Percentiles rank a stretch among this genome's conserved stretches.
phyloP scores from a whole-genome alignment of 2,797 vertebrate species.

The Pelodytes ibericus region DNA sequence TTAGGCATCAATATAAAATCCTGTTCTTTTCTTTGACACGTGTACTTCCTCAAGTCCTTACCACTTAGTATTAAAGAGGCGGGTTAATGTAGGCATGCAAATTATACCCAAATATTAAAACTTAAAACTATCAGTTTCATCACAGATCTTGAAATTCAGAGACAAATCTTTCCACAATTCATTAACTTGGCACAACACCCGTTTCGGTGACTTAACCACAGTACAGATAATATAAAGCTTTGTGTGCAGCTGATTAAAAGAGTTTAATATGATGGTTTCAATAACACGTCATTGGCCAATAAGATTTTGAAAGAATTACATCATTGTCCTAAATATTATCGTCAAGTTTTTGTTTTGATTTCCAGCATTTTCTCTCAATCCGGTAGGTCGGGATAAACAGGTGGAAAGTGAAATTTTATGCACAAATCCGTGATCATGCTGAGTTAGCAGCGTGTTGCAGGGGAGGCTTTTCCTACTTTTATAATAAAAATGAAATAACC shows the following conservation, averaged over 20 bases:
- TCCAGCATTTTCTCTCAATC: constrained; percentile 20
- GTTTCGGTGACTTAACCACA: too few species aligned
- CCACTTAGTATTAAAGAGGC: background rate
- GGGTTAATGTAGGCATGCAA: background rate
- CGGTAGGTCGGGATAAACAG: constrained; percentile 24
- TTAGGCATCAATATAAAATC: constrained; percentile 24
- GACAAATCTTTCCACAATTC: too few species aligned
- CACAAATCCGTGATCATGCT: constrained; percentile 19
- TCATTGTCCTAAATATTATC: background rate
- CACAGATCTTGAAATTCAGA: too few species aligned
- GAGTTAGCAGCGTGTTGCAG: background rate
- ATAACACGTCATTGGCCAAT: too few species aligned
- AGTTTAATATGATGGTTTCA: too few species aligned
- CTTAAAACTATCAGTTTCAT: too few species aligned
- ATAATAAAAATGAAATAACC: constrained; percentile 5
- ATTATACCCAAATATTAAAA: background rate
- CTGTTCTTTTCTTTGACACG: constrained; percentile 28
- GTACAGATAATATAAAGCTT: too few species aligned
- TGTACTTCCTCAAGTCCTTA: background rate
- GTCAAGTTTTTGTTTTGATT: constrained; percentile 13
- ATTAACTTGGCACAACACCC: too few species aligned
- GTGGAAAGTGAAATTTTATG: background rate
- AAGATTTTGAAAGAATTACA: too few species aligned
- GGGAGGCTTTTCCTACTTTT: background rate
- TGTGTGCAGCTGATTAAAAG: too few species aligned